Conservation (phyloP, 2,797 vertebrate species). For the Podarcis siculus region DNA sequence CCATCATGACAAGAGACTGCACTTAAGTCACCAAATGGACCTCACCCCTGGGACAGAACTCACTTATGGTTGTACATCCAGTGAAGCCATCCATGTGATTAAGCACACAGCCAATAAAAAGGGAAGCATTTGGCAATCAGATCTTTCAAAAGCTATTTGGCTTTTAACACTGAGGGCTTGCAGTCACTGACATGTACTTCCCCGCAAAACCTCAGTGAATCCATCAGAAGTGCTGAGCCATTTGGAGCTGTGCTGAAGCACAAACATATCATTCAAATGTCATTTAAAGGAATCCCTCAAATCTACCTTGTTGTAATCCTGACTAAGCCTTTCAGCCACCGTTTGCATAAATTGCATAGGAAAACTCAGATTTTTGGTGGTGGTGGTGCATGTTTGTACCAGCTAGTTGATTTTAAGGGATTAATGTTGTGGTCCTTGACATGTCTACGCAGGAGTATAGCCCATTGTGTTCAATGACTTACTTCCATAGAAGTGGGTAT, state of each 20-base stretch:
- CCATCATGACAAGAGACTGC: conserved; percentile 88
- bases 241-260: conserved; percentile 53
- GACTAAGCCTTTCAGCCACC: neutral
- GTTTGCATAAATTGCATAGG: conserved; percentile 19
- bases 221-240: conserved; percentile 81
- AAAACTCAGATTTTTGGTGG: conserved; percentile 17
- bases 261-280: conserved; percentile 13
- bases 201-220: conserved; percentile 79
- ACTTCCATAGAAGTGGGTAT: neutral
- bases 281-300: conserved; percentile 2
- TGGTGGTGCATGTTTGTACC: conserved; percentile 19
- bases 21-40: conserved; percentile 89
- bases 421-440: neutral
- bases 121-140: conserved; percentile 84
- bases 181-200: conserved; percentile 84
- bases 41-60: conserved; percentile 85
- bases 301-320: neutral
- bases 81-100: conserved; percentile 84
- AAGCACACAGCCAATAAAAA: conserved; percentile 81
- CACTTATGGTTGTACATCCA: conserved; percentile 85
- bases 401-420: conserved; percentile 47
- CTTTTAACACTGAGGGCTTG: conserved; percentile 82
- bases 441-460: neutral
- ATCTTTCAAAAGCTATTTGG: conserved; percentile 92
- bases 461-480: neutral